Base-by-base conservation (phyloP, 2,113 vertebrate genomes). In the Rostratula benghalensis region DNA sequence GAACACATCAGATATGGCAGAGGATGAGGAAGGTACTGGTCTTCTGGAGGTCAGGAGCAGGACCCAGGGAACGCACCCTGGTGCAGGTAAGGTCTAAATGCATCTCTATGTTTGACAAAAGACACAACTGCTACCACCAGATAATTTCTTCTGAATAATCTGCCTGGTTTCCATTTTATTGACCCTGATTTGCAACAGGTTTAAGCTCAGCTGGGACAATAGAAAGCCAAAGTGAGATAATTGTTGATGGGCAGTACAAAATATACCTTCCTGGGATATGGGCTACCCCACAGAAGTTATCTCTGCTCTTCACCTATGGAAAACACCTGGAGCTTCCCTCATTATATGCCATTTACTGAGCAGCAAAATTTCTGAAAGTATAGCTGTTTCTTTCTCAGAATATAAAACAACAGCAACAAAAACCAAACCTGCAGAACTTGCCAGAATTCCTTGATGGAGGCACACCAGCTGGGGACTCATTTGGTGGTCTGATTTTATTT, bases 1-100 rank as follows among this genome's bases (percentile, higher is more conserved):
- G 39, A 39, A 10, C 73, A 13, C 24, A 10, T n/a, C 33, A 23
- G 25, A 30, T 30, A 21, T 4, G 0, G 1, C 1, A 11, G 11
- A 76, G 25, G 22, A 28, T 30, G 31, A 68, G 16, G 23, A 50
- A 18, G 5, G 45, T 43, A 23, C 7, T 0, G 1, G 39, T 27
- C 13, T 23, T 69, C 20, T 0, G 0, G 39, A 69, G 41, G 54
- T 28, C 4, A 6, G 27, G 35, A n/a, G 6, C 27, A 31, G 28
- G 28, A 12, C 11, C 21, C 27, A 24, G 27, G n/a, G 16, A 60
- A 13, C 4, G 28, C 3, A 6, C 6, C 13, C 1, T 3, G 5
- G 54, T 25, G 16, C 67, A 45, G 31, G 6, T 39, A 41, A 67
- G 14, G 19, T 15, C 54, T 41, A 28, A 43, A 14, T 8, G 33